Percentiles rank a stretch among this genome's conserved stretches.
Evolutionary conservation across 2,113 vertebrate species (phyloP).

Genomic region (Myotis davidii): DNA sequence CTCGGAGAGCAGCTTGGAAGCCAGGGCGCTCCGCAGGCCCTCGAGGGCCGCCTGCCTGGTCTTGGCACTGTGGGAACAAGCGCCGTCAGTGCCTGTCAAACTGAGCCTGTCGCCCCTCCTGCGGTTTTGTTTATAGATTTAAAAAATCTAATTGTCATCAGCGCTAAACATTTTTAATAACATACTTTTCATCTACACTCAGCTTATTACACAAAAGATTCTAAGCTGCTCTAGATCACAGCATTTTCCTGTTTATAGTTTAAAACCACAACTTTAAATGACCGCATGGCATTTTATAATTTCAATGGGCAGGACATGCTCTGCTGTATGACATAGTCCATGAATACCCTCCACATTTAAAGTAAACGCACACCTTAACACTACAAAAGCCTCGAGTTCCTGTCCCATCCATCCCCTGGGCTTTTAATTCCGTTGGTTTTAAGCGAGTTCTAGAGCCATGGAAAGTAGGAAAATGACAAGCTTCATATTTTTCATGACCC

Average conservation of each 20-base stretch:
- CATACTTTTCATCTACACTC: not conserved
- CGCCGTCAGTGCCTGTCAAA: not conserved
- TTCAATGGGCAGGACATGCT: not conserved
- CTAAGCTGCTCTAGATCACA: not conserved
- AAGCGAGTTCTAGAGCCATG: not conserved
- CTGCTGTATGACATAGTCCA: not conserved
- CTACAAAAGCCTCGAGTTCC: not conserved
- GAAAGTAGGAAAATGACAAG: not conserved
- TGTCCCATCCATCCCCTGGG: not conserved
- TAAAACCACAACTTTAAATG: not conserved
- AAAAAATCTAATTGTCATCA: not conserved
- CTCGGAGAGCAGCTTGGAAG: constrained; percentile 95
- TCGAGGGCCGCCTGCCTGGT: constrained; percentile 96
- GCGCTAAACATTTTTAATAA: not conserved
- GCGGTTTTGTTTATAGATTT: not conserved
- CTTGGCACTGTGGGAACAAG: constrained; percentile 90
- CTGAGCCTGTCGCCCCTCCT: not conserved
- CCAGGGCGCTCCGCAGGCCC: constrained; percentile 93
- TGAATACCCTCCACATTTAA: not conserved
- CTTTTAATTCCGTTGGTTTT: not conserved
- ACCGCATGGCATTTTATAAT: not conserved
- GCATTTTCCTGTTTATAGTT: not conserved
- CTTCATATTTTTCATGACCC: not conserved
- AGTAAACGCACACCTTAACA: not conserved
- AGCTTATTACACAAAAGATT: not conserved